phyloP scores from a whole-genome alignment of 2,888 invertebrate species.

The Carcina quercana region DNA sequence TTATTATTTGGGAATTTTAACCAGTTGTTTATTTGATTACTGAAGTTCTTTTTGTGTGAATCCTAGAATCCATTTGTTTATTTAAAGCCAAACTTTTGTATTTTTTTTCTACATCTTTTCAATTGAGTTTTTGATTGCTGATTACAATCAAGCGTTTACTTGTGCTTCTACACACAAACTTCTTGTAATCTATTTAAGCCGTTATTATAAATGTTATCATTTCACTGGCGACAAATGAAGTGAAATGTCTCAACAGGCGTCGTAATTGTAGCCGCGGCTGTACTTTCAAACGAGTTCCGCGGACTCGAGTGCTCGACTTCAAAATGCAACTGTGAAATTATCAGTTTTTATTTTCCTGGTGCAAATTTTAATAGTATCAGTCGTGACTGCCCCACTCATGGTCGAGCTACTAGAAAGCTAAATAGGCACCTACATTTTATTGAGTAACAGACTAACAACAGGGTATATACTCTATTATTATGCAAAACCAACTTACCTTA shows the following conservation, averaged over 20 bases:
- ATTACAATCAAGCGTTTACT: too few species aligned
- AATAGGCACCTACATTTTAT: constrained; percentile 55
- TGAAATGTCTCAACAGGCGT: constrained; percentile 45
- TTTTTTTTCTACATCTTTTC: too few species aligned
- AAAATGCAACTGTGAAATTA: constrained; percentile 18
- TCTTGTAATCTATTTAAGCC: too few species aligned
- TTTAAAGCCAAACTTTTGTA: too few species aligned
- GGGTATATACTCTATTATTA: constrained; percentile 35
- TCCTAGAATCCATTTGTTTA: too few species aligned
- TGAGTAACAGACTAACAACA: constrained; percentile 44
- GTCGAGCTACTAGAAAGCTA: constrained; percentile 65
- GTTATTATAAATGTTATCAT: too few species aligned
- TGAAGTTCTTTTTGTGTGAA: too few species aligned
- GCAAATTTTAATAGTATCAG: constrained; percentile 39
- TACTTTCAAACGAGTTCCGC: constrained; percentile 57
- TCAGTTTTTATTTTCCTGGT: constrained; percentile 27
- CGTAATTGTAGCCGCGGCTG: constrained; percentile 31
- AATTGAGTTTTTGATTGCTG: too few species aligned
- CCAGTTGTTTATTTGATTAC: too few species aligned
- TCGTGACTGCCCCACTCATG: constrained; percentile 66
- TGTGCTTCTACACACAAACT: too few species aligned
- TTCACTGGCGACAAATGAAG: constrained; percentile 32
- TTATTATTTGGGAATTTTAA: too few species aligned
- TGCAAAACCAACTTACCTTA: constrained; percentile 49
- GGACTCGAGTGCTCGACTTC: constrained; percentile 23